phyloP scores from a whole-genome alignment of 2,888 invertebrate species.

The Agriotes lineatus region DNA sequence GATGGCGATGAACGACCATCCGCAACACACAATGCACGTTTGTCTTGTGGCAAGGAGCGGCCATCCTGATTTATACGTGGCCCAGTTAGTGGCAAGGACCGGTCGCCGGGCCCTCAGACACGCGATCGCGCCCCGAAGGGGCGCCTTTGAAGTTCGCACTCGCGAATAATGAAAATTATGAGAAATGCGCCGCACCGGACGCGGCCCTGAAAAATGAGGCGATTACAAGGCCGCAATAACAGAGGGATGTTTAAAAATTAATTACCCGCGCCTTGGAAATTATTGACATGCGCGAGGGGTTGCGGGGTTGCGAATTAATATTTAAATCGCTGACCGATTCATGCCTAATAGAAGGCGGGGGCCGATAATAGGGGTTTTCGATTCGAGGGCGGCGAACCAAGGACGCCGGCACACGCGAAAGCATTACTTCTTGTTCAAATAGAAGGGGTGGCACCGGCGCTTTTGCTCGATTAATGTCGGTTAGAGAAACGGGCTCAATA shows the following conservation, averaged over 20 bases:
- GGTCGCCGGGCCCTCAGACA: constrained; percentile 12
- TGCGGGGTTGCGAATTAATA: background rate
- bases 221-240: background rate
- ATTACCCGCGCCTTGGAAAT: background rate
- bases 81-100: constrained; percentile 18
- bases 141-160: constrained; percentile 3
- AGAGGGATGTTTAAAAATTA: background rate
- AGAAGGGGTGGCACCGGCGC: background rate
- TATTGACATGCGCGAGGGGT: background rate
- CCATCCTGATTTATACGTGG: constrained; percentile 31
- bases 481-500: background rate
- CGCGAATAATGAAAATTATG: background rate
- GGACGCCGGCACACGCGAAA: constrained; percentile 21
- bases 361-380: constrained; percentile 13
- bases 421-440: constrained; percentile 9
- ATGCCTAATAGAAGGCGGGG: constrained; percentile 1
- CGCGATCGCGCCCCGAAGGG: constrained; percentile 16
- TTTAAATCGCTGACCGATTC: background rate
- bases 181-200: background rate
- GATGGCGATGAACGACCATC: constrained; percentile 5
- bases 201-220: background rate
- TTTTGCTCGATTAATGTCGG: background rate
- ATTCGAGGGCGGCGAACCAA: background rate
- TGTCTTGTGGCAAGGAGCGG: constrained; percentile 24
- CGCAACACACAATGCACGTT: constrained; percentile 2